phyloP scores from a whole-genome alignment of 2,888 invertebrate genomes.

The Eurytoma adleriae region DNA sequence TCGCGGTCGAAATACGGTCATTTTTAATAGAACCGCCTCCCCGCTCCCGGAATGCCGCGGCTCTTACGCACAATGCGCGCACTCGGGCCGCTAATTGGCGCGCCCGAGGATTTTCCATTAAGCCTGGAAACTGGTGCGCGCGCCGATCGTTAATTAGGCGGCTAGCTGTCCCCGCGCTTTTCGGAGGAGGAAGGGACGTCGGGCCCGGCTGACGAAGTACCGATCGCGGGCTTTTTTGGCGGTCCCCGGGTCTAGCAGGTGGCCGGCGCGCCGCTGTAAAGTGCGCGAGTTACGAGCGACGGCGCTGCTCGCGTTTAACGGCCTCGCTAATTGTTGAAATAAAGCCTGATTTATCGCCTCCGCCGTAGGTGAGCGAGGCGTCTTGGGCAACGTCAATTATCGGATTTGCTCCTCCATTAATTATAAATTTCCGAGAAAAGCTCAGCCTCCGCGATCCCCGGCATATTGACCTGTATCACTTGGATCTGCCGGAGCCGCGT shows the following conservation, averaged over 20 bases:
- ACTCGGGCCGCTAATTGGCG: constrained; percentile 48
- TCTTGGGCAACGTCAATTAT: too few species aligned
- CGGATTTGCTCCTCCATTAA: too few species aligned
- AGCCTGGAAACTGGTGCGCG: constrained; percentile 47
- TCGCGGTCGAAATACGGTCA: constrained; percentile 22
- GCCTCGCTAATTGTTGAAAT: constrained; percentile 11
- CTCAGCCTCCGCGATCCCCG: too few species aligned
- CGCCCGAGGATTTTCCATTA: constrained; percentile 43
- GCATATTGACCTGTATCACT: too few species aligned
- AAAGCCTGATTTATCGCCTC: constrained; percentile 27
- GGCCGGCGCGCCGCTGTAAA: not conserved
- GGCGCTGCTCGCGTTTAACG: constrained; percentile 11
- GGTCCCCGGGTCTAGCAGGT: too few species aligned
- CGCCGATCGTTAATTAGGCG: constrained; percentile 60
- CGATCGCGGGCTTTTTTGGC: too few species aligned
- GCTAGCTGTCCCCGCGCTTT: constrained; percentile 20
- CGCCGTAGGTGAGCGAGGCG: not conserved
- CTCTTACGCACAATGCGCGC: not conserved
- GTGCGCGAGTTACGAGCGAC: constrained; percentile 1
- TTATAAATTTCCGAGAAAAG: too few species aligned
- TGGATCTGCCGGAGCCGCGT: too few species aligned
- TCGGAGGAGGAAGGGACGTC: too few species aligned
- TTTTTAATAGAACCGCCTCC: constrained; percentile 30
- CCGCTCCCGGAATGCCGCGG: not conserved
- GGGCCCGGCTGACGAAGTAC: too few species aligned